Evolutionary conservation across 2,797 vertebrate genomes (phyloP).

Genomic region (Parauchenoglanis ngamensis): DNA sequence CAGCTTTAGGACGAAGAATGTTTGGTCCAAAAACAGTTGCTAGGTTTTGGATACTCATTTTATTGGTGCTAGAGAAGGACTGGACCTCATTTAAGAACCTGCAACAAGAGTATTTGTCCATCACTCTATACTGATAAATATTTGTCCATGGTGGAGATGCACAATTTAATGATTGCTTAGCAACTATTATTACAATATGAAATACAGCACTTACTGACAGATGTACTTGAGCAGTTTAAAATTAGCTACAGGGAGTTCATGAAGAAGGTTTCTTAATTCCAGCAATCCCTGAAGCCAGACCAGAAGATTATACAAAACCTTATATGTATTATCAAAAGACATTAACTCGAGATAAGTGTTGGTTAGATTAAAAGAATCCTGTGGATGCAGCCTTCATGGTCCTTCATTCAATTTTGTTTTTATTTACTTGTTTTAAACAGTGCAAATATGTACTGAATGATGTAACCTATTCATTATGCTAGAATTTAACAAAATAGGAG

Average conservation of each 20-base stretch:
- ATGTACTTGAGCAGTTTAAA: constrained; percentile 80
- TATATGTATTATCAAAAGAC: neutral
- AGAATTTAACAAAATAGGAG: neutral
- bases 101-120: neutral
- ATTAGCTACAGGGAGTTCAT: constrained; percentile 76
- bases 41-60: constrained; percentile 78
- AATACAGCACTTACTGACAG: constrained; percentile 70
- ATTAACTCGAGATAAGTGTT: neutral
- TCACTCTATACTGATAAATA: neutral
- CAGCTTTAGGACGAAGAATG: constrained; percentile 78
- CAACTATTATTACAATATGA: neutral
- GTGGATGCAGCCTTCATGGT: neutral
- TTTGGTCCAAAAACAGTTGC: constrained; percentile 82
- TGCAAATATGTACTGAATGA: neutral
- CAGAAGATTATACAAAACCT: constrained; percentile 2
- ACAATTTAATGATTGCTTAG: neutral
- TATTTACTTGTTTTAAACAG: neutral
- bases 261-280: constrained; percentile 72
- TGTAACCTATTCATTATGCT: neutral
- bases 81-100: constrained; percentile 82
- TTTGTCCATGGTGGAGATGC: neutral
- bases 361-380: neutral
- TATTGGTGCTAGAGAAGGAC: constrained; percentile 74
- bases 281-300: constrained; percentile 65
- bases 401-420: neutral